Conservation (phyloP, 2,888 invertebrate genomes). For the Tetropium fuscum region DNA sequence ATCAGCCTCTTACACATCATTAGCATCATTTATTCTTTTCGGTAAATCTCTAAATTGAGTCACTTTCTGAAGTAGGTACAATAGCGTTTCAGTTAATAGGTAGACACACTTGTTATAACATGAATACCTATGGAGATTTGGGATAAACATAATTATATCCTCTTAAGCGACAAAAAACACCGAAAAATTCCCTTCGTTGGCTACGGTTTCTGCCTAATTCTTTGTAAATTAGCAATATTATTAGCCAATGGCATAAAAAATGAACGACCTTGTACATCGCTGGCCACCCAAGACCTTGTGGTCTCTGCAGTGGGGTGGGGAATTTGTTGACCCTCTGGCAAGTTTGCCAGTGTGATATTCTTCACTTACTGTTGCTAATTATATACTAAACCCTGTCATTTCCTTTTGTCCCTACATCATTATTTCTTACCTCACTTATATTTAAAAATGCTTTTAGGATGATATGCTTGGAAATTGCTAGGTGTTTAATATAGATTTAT, state of each 20-base stretch:
- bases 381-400: conserved; percentile 49
- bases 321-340: conserved; percentile 27
- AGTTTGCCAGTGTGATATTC: conserved; percentile 45
- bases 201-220: conserved; percentile 20
- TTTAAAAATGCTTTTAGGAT: conserved; percentile 45
- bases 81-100: conserved; percentile 41
- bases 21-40: conserved; percentile 19
- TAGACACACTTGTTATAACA: conserved; percentile 46
- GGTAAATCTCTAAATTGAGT: conserved; percentile 44
- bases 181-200: conserved; percentile 16
- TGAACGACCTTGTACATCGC: conserved; percentile 36
- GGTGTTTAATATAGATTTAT: conserved; percentile 48
- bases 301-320: conserved; percentile 37
- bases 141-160: conserved; percentile 25
- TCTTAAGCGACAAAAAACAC: conserved; percentile 18
- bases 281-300: conserved; percentile 48
- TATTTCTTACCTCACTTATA: conserved; percentile 15
- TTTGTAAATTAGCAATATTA: conserved; percentile 24
- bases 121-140: conserved; percentile 32
- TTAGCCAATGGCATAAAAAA: conserved; percentile 25
- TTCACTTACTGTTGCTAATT: conserved; percentile 49
- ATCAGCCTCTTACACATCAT: conserved; percentile 25
- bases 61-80: conserved; percentile 39
- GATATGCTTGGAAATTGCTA: conserved; percentile 45
- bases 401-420: conserved; percentile 42